Conservation (phyloP, 1,140 invertebrate species). For the Polypedilum vanderplanki region DNA sequence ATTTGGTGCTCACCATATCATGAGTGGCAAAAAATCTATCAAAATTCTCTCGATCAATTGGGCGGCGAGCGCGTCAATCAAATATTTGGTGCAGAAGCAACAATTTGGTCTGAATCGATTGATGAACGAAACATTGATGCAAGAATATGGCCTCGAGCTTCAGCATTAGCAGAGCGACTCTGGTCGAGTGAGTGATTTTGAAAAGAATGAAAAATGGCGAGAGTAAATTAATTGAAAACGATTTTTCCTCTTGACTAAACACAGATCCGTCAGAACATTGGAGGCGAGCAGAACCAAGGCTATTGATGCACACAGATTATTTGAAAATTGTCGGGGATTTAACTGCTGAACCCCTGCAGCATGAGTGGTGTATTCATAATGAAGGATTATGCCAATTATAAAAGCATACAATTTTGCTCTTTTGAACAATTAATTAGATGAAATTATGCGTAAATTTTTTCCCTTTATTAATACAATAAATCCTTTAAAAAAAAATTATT, state of each 20-base stretch:
- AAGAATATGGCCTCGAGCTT: slow-evolving; percentile 69
- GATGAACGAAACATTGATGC: slow-evolving; percentile 57
- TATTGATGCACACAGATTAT: slow-evolving; percentile 64
- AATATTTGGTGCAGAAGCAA: slow-evolving; percentile 66
- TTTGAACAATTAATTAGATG: too few relatives aligned
- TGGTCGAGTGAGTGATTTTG: slow-evolving; percentile 49
- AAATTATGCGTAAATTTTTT: too few relatives aligned
- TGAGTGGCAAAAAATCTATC: slow-evolving; percentile 54
- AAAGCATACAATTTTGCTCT: too few relatives aligned
- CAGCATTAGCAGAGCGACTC: slow-evolving; percentile 70
- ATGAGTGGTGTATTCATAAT: slow-evolving; percentile 76
- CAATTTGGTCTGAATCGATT: slow-evolving; percentile 74
- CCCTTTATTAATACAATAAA: too few relatives aligned
- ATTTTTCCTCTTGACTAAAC: not conserved
- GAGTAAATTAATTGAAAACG: not conserved
- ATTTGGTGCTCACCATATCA: slow-evolving; percentile 59
- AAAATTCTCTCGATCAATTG: slow-evolving; percentile 54
- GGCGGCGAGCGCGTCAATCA: slow-evolving; percentile 47
- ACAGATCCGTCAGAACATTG: slow-evolving; percentile 52
- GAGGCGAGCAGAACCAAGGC: slow-evolving; percentile 58
- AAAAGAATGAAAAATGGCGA: not conserved
- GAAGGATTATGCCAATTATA: slow-evolving; percentile 54
- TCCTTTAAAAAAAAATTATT: too few relatives aligned
- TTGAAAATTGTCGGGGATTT: slow-evolving; percentile 60
- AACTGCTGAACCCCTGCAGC: slow-evolving; percentile 62